These are phyloP conservation scores for Zaprionus ghesquierei DNA, from an alignment of 1,140 invertebrate species.

Conservation along the genomic window DNA sequence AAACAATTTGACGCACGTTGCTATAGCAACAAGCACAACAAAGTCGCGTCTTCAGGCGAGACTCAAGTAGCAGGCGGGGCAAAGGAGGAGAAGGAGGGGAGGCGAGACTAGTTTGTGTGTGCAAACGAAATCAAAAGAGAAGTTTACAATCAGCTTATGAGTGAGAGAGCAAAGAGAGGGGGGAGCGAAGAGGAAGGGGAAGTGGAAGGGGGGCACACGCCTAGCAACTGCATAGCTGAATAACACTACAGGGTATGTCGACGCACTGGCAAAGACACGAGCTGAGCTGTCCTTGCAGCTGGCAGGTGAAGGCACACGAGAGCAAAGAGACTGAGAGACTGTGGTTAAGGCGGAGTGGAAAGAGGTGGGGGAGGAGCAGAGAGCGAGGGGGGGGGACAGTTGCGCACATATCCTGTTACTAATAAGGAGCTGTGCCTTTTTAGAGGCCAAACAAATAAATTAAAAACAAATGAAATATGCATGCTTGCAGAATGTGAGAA, in stretches of 20 bases:
- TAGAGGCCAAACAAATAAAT: slow-evolving; percentile 25
- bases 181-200: background rate
- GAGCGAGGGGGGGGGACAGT: background rate
- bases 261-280: background rate
- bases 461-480: slow-evolving; percentile 52
- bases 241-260: background rate
- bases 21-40: slow-evolving; percentile 21
- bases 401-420: slow-evolving; percentile 1
- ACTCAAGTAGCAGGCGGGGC: background rate
- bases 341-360: background rate
- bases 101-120: background rate
- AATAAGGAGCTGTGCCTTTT: slow-evolving; percentile 1
- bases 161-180: background rate
- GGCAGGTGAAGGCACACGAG: background rate
- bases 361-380: background rate
- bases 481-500: slow-evolving; percentile 22
- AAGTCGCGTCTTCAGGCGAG: slow-evolving; percentile 14
- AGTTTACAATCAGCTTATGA: background rate
- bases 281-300: background rate
- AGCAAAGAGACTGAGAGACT: background rate
- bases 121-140: background rate
- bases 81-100: background rate
- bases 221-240: background rate
- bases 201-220: background rate
- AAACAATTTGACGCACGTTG: slow-evolving; percentile 66